Conservation (phyloP, 2,888 invertebrate species). For the Stenchaetothrips biformis region DNA sequence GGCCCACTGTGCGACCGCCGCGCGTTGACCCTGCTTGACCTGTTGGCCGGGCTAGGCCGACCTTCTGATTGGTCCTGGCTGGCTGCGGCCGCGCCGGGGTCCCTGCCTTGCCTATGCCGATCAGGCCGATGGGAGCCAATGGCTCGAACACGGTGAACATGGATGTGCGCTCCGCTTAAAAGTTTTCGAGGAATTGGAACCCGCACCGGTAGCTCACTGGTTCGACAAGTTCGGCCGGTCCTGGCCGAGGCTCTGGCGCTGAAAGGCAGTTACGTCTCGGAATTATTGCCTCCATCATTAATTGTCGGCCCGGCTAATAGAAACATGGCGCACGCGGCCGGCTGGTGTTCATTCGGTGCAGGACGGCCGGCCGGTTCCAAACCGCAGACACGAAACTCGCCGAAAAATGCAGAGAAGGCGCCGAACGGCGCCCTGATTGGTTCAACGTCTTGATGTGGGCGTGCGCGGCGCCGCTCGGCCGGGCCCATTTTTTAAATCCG, state of each 20-base stretch:
- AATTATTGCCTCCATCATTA: constrained; percentile 21
- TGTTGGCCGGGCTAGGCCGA: not conserved
- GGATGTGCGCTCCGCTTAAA: not conserved
- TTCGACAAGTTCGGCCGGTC: constrained; percentile 4
- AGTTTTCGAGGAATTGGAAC: constrained; percentile 6
- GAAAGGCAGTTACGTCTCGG: constrained; percentile 10
- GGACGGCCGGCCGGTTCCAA: no score
- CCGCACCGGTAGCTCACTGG: constrained; percentile 15
- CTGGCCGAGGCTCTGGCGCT: not conserved
- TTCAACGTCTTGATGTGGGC: constrained; percentile 4
- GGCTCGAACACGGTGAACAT: not conserved
- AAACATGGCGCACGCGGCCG: not conserved
- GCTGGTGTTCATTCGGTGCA: no score
- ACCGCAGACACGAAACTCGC: no score
- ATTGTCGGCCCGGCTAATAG: constrained; percentile 18
- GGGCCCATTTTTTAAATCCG: constrained; percentile 7
- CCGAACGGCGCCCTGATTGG: not conserved
- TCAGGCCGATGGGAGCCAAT: not conserved
- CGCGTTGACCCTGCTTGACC: not conserved
- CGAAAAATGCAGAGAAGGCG: no score
- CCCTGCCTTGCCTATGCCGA: no score
- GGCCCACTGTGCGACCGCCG: no score
- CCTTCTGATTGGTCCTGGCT: not conserved
- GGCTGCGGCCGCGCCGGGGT: no score
- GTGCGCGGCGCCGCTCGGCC: not conserved